A percentile compares a stretch with the other conserved stretches of the same genome.
Evolutionary conservation across 2,888 invertebrate genomes (phyloP).

Genomic region (Sylvicola fuscatus): DNA sequence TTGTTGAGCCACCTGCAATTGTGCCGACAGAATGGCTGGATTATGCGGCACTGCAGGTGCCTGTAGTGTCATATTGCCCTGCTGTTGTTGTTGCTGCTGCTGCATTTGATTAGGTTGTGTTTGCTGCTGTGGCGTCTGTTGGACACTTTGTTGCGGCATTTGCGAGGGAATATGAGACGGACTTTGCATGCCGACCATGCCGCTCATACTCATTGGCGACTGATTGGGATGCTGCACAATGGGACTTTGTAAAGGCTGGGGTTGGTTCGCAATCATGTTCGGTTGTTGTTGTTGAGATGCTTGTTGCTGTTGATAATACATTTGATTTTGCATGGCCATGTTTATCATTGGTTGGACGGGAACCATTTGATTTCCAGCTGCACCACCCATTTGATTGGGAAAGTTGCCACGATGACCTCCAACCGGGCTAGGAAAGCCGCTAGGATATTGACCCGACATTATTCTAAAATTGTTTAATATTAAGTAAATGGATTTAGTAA

Average conservation of each 20-base stretch:
- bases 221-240: no score
- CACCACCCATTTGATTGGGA: conserved; percentile 11
- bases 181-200: conserved; percentile 9
- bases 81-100: neutral
- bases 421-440: conserved; percentile 14
- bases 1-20: conserved; percentile 6
- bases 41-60: neutral
- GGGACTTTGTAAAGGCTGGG: conserved; percentile 1
- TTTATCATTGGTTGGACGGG: conserved; percentile 3
- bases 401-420: conserved; percentile 15
- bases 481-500: no score
- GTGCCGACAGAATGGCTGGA: neutral
- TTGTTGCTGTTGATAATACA: conserved; percentile 2
- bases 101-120: conserved; percentile 3
- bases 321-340: conserved; percentile 4
- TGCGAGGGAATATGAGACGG: conserved; percentile 10
- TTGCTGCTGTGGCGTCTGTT: conserved; percentile 6
- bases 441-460: conserved; percentile 18
- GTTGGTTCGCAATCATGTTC: neutral
- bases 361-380: neutral
- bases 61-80: neutral
- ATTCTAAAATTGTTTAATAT: no score
- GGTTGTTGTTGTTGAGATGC: neutral
- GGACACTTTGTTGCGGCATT: conserved; percentile 8
- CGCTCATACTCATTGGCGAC: neutral